Evolutionary conservation across 2,888 invertebrate species (phyloP).

Genomic region (Bedellia somnulentella): DNA sequence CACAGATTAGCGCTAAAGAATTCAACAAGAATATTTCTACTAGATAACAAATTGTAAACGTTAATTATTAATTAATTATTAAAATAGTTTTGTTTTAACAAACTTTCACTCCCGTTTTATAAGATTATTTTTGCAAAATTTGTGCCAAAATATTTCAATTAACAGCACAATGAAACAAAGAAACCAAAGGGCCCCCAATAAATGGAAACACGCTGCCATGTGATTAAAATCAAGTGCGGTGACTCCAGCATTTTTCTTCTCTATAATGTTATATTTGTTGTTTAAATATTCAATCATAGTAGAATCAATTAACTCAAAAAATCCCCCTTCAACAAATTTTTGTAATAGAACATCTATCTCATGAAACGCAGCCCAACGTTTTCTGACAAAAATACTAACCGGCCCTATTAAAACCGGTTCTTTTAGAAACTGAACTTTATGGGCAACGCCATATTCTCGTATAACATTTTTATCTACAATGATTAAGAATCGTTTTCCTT

Average conservation of each 20-base stretch:
- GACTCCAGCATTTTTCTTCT: too few relatives aligned
- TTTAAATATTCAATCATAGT: too few relatives aligned
- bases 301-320: conserved; percentile 16
- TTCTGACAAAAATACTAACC: conserved; percentile 21
- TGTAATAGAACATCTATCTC: conserved; percentile 15
- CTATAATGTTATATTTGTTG: too few relatives aligned
- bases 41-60: too few relatives aligned
- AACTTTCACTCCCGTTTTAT: too few relatives aligned
- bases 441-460: too few relatives aligned
- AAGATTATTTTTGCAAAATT: conserved; percentile 1
- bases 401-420: conserved; percentile 16
- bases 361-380: conserved; percentile 24
- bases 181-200: conserved; percentile 16
- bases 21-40: too few relatives aligned
- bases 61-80: too few relatives aligned
- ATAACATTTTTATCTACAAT: too few relatives aligned
- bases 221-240: conserved; percentile 17
- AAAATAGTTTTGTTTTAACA: too few relatives aligned
- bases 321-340: conserved; percentile 19
- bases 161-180: conserved; percentile 18
- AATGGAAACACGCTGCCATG: conserved; percentile 23
- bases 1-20: too few relatives aligned
- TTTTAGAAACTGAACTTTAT: too few relatives aligned
- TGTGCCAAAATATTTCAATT: conserved; percentile 18
- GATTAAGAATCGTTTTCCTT: conserved; percentile 22